Base-by-base conservation (phyloP, 2,888 invertebrate species). In the Scaptomyza tumidula region DNA sequence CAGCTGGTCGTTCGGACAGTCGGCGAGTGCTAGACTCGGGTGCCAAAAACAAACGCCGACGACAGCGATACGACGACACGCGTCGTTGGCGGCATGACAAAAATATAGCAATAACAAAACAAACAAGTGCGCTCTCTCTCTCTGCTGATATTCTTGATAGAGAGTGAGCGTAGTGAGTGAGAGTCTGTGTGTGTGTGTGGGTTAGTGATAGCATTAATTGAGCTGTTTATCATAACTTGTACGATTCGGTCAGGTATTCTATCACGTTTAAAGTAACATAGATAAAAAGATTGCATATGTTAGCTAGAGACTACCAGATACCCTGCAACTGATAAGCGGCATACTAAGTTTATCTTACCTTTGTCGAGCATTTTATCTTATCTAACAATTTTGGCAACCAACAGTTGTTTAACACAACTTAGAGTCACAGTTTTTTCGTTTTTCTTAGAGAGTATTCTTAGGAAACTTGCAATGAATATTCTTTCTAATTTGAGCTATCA, bases 1-100 rank as follows among this genome's bases (percentile, higher is more conserved):
- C 78, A 77, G 78, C 74, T 73, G 78, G 41, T 57, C 37, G 44
- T 6, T 35, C 45, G 33, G 78, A 59, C 59, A 68, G 29, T 48
- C 53, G 72, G 9, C 44, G 46, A 5, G 53, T 35, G 33, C 33
- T 43, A 13, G 14, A 27, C n/a, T 31, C 57, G 59, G 50, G 39
- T 13, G 31, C 11, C 43, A 24, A 19, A 41, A 41, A 1, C 46
- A 9, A 33, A 74, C 33, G 33, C 33, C 55, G 45, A 74, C 33
- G 33, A 13, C n/a, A 37, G 11, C 33, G 33, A 33, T 33, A 3
- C 13, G 13, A 37, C 73, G 56, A 54, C 54, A 62, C 67, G 62
- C 73, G 67, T 66, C 48, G 67, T 43, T 49, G 61, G 61, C 56
- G 66, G 14, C 27, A 53, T 11, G 53, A 76, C 76, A 67, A 46